Conservation (phyloP, 1,140 invertebrate species). For the Branchinecta lindahli region DNA sequence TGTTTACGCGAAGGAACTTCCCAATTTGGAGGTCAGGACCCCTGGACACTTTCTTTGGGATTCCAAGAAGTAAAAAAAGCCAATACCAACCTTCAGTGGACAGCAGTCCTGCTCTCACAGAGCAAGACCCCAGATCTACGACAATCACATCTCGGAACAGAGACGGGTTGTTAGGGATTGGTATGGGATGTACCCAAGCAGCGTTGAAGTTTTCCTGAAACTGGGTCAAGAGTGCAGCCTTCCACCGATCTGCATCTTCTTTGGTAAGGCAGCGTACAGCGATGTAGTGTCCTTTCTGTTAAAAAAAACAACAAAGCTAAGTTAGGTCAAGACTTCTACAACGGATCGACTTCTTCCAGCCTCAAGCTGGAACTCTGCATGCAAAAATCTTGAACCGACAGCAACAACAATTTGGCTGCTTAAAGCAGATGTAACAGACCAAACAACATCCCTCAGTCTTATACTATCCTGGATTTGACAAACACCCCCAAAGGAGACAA, state of each 20-base stretch:
- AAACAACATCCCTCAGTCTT: no score
- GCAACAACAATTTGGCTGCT: conserved; percentile 29
- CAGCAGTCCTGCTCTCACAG: conserved; percentile 42
- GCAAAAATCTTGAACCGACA: conserved; percentile 24
- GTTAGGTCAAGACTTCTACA: no score
- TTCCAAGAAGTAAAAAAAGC: not conserved
- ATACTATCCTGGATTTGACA: no score
- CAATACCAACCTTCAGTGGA: conserved; percentile 35
- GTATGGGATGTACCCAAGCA: conserved; percentile 37
- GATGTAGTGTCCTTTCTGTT: conserved; percentile 39
- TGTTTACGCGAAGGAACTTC: no score
- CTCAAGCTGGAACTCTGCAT: no score
- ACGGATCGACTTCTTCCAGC: not conserved
- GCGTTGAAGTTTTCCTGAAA: conserved; percentile 34
- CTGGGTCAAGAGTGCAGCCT: conserved; percentile 37
- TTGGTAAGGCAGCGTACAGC: conserved; percentile 36
- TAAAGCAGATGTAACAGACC: no score
- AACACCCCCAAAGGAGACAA: no score
- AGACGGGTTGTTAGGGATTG: conserved; percentile 30
- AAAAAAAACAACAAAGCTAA: no score
- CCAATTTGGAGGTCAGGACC: no score
- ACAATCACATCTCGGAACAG: conserved; percentile 32
- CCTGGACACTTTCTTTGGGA: no score
- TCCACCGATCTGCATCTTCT: conserved; percentile 38
- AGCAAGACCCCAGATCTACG: conserved; percentile 42